Evolutionary conservation across 1,140 invertebrate genomes (phyloP).

Genomic region (Drosophila navojoa): DNA sequence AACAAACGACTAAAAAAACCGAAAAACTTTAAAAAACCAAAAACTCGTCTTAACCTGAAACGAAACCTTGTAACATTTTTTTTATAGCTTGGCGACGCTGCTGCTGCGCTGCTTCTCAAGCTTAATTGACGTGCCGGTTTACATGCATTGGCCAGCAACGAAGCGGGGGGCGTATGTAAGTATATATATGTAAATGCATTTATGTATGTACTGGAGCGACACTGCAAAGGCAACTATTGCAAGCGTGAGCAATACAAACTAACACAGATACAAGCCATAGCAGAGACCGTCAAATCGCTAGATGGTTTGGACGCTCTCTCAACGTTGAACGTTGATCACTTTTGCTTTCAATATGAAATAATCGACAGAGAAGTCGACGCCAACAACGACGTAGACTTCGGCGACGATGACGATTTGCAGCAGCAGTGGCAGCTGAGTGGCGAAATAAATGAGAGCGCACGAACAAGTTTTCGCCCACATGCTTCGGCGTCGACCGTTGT

Average conservation of each 20-base stretch:
- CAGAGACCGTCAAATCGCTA: constrained; percentile 48
- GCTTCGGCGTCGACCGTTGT: constrained; percentile 28
- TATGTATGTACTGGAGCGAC: constrained; percentile 5
- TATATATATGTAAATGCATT: constrained; percentile 3
- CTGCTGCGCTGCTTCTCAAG: constrained; percentile 57
- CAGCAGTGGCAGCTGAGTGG: constrained; percentile 16
- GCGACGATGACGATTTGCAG: constrained; percentile 8
- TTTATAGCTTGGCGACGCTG: constrained; percentile 65
- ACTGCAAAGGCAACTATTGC: constrained; percentile 22
- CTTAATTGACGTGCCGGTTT: constrained; percentile 70
- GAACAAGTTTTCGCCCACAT: constrained; percentile 78
- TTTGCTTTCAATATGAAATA: constrained; percentile 84
- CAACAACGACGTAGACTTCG: constrained; percentile 1
- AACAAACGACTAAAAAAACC: constrained; percentile 65
- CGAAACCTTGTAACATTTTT: constrained; percentile 83
- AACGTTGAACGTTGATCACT: constrained; percentile 74
- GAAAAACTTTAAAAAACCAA: constrained; percentile 59
- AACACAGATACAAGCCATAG: constrained; percentile 23
- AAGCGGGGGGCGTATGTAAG: constrained; percentile 8
- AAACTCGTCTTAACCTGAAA: constrained; percentile 83
- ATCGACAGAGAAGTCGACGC: constrained; percentile 58
- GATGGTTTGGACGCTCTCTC: constrained; percentile 25
- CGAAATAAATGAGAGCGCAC: constrained; percentile 47
- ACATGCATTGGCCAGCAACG: constrained; percentile 33
- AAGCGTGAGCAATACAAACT: constrained; percentile 27